These are phyloP conservation scores for Smittia aterrima DNA, from an alignment of 2,888 invertebrate genomes.

Conservation along the genomic window DNA sequence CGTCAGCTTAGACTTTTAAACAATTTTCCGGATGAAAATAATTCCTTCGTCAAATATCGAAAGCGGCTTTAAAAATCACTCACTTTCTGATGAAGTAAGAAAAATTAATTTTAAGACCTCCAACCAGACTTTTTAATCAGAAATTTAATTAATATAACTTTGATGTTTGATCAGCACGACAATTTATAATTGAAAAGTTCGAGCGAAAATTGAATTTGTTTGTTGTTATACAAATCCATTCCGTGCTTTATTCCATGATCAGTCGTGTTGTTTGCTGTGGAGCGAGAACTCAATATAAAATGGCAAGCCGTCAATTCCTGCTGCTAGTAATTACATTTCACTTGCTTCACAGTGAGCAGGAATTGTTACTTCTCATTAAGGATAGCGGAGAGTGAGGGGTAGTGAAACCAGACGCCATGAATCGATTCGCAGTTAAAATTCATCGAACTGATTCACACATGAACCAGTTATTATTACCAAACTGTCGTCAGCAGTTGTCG, in stretches of 20 bases:
- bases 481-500: neutral
- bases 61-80: too few species aligned
- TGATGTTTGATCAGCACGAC: conserved; percentile 41
- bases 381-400: neutral
- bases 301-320: neutral
- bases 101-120: neutral
- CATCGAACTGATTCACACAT: neutral
- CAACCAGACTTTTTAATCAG: neutral
- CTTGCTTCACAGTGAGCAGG: neutral
- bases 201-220: neutral
- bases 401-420: neutral
- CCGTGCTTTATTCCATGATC: neutral
- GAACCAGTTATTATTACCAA: neutral
- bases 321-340: neutral
- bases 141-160: conserved; percentile 40
- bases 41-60: too few species aligned
- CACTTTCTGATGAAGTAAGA: too few species aligned
- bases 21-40: too few species aligned
- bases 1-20: too few species aligned
- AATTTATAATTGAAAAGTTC: conserved; percentile 12
- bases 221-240: neutral
- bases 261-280: neutral
- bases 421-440: neutral
- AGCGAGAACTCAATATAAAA: neutral
- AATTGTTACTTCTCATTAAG: neutral